phyloP scores from a whole-genome alignment of 1,140 invertebrate genomes.

The Streblospio benedicti region DNA sequence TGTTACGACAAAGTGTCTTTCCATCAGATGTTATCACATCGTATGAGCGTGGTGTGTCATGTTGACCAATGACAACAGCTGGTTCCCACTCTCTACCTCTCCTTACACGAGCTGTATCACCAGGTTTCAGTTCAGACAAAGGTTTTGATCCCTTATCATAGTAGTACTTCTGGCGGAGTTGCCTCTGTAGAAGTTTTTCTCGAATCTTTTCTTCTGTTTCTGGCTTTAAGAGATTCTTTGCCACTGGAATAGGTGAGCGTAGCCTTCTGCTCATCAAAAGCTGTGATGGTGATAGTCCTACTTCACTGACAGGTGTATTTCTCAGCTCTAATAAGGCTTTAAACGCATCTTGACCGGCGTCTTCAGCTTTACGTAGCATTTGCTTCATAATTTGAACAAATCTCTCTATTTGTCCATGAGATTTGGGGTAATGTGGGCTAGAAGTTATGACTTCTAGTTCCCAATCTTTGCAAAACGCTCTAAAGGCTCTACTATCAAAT shows the following conservation, averaged over 20 bases:
- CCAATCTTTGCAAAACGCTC: slow-evolving; percentile 7
- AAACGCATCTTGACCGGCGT: not conserved
- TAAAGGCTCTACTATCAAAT: slow-evolving; percentile 11
- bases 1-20: too few relatives aligned
- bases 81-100: slow-evolving; percentile 4
- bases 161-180: not conserved
- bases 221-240: not conserved
- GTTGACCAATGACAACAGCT: too few relatives aligned
- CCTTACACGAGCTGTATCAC: not conserved
- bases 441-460: not conserved
- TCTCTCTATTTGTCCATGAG: slow-evolving; percentile 6
- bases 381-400: slow-evolving; percentile 1
- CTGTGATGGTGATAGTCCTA: not conserved
- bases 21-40: too few relatives aligned
- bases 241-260: not conserved
- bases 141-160: not conserved
- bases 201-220: too few relatives aligned
- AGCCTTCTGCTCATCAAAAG: slow-evolving; percentile 6
- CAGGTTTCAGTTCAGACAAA: not conserved
- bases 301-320: not conserved
- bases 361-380: slow-evolving; percentile 16
- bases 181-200: too few relatives aligned
- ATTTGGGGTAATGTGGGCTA: slow-evolving; percentile 3
- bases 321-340: not conserved
- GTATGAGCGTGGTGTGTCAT: too few relatives aligned